Conservation (phyloP, 64 coral and sea anemone species). For the Pocillopora damicornis region DNA sequence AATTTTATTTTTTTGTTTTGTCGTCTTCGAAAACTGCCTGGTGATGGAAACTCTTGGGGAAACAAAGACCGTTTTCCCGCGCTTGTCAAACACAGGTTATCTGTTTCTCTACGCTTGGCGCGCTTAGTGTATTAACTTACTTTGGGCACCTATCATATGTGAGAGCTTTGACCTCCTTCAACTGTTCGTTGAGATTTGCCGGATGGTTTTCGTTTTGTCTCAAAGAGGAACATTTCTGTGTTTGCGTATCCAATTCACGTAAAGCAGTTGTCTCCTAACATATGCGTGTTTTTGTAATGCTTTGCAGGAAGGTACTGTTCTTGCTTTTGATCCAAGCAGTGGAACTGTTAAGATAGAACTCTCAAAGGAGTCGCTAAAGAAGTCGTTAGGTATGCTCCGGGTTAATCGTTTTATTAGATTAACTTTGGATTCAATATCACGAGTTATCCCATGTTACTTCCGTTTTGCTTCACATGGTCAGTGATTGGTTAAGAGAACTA, state of each 20-base stretch:
- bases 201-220: not conserved
- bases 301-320: conserved; percentile 61
- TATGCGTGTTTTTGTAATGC: not conserved
- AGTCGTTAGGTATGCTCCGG: conserved; percentile 38
- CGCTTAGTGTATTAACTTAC: not conserved
- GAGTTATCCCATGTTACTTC: too few relatives aligned
- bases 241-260: not conserved
- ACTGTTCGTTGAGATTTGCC: too few relatives aligned
- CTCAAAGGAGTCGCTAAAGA: conserved; percentile 62
- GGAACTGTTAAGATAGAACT: conserved; percentile 51
- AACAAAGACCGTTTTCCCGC: not conserved
- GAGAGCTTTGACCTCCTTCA: too few relatives aligned
- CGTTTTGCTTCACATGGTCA: too few relatives aligned
- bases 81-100: not conserved
- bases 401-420: too few relatives aligned
- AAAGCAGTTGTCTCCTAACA: not conserved
- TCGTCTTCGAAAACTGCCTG: not conserved
- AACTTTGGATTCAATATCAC: not conserved
- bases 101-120: not conserved
- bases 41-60: too few relatives aligned
- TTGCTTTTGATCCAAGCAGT: conserved; percentile 45
- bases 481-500: too few relatives aligned
- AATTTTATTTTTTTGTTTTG: not conserved
- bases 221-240: not conserved
- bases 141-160: too few relatives aligned